Base-by-base conservation (phyloP, 2,888 invertebrate genomes). In the Antheraea assamensis region DNA sequence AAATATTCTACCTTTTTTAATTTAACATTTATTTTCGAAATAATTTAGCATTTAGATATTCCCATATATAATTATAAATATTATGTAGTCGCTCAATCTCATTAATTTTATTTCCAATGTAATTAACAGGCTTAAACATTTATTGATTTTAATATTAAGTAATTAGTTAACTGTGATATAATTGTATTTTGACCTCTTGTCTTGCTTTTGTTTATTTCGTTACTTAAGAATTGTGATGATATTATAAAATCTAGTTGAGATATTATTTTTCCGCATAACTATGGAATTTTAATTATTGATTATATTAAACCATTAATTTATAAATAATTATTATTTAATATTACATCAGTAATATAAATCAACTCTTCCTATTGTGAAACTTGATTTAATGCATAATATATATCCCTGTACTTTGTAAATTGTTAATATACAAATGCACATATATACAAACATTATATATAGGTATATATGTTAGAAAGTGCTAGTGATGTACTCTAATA, bases 141-240 rank as follows among this genome's bases (percentile, higher is more conserved):
- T 21, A n/a, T 21, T 58, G 49, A 55, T 68, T 68, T 42, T 82
- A 79, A 15, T 77, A 78, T 74, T 76, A 75, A 77, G 77, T 78
- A 58, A 75, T 79, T 52, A 52, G 52, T 52, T 52, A 79, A 79
- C 82, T 82, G 82, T 82, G 82, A 82, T 82, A 82, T 70, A 71
- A 77, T 78, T 81, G 80, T 76, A 76, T 78, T 81, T 79, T 75
- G 68, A 73, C 58, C 10, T 30, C 17, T 64, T 64, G 61, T 64
- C 61, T 64, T 64, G 24, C 24, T 24, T 30, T 64, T 27, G 17
- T 27, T 64, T 64, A 64, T 64, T 27, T 64, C 24, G 2, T 58
- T 24, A 24, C 24, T n/a, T 64, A 15, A 64, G 58, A 58, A 58
- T 58, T 58, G 24, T 58, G 58, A 24, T 58, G 24, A 58, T 24